These are phyloP conservation scores for Ancistrus triradiatus DNA, from an alignment of 2,113 vertebrate species.

Conservation along the genomic window DNA sequence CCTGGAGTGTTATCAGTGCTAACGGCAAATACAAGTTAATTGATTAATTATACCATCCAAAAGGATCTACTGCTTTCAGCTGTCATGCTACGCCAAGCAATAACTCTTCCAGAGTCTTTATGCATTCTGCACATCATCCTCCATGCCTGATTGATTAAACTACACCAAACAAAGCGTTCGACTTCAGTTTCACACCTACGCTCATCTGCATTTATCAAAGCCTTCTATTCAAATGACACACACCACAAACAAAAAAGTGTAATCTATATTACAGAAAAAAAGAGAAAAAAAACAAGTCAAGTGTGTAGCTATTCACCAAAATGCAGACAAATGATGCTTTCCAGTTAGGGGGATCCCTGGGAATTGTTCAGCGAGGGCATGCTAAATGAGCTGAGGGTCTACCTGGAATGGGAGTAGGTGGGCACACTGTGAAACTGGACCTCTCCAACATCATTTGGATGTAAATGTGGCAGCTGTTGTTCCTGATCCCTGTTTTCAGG, in stretches of 20 bases:
- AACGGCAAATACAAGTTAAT: slow-evolving; percentile 42
- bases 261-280: slow-evolving; percentile 7
- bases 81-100: slow-evolving; percentile 32
- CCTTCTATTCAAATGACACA: slow-evolving; percentile 18
- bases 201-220: slow-evolving; percentile 25
- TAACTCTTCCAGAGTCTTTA: slow-evolving; percentile 25
- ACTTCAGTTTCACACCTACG: slow-evolving; percentile 18
- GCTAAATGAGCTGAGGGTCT: slow-evolving; percentile 23
- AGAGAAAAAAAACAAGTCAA: neutral
- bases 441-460: slow-evolving; percentile 47
- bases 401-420: slow-evolving; percentile 43
- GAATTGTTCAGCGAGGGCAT: neutral
- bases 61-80: slow-evolving; percentile 29
- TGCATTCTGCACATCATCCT: slow-evolving; percentile 2
- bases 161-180: slow-evolving; percentile 28
- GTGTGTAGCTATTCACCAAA: neutral
- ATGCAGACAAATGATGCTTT: slow-evolving; percentile 6
- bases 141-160: slow-evolving; percentile 39
- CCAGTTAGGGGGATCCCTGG: neutral
- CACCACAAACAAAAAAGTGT: slow-evolving; percentile 4
- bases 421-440: slow-evolving; percentile 27
- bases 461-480: slow-evolving; percentile 49
- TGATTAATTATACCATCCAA: slow-evolving; percentile 43
- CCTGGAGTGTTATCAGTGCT: slow-evolving; percentile 25
- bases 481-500: slow-evolving; percentile 43